These are phyloP conservation scores for Drosophila ananassae DNA, from an alignment of 1,140 invertebrate species.

Conservation along the genomic window DNA sequence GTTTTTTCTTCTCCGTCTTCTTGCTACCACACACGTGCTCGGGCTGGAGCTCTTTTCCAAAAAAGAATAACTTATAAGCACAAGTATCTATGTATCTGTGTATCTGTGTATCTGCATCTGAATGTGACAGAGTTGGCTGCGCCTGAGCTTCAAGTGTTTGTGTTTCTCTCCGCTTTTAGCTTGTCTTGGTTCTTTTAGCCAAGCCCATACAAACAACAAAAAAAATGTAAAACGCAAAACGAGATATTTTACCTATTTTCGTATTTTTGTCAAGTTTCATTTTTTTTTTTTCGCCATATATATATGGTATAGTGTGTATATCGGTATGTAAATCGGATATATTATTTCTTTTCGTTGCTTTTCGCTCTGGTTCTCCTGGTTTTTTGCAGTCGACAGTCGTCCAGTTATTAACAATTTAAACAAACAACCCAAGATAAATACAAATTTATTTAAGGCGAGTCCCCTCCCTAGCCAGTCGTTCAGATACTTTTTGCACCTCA, in stretches of 20 bases:
- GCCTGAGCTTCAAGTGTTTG: conserved; percentile 2
- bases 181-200: conserved; percentile 23
- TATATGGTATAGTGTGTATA: neutral
- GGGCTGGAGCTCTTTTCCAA: neutral
- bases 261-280: conserved; percentile 64
- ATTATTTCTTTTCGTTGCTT: conserved; percentile 25
- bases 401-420: conserved; percentile 70
- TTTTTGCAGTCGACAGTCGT: conserved; percentile 42
- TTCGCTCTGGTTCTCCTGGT: conserved; percentile 24
- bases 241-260: conserved; percentile 69
- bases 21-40: neutral
- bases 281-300: conserved; percentile 18
- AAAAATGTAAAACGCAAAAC: conserved; percentile 36
- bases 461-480: conserved; percentile 5
- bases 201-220: conserved; percentile 48
- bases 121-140: conserved; percentile 6
- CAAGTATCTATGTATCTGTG: neutral
- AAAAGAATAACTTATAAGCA: conserved; percentile 42
- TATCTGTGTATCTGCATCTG: conserved; percentile 43
- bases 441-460: conserved; percentile 28
- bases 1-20: conserved; percentile 27
- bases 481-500: conserved; percentile 30
- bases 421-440: conserved; percentile 54
- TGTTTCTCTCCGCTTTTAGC: conserved; percentile 26
- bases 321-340: conserved; percentile 37